phyloP scores from a whole-genome alignment of 2,797 vertebrate genomes.

The Catharus ustulatus region DNA sequence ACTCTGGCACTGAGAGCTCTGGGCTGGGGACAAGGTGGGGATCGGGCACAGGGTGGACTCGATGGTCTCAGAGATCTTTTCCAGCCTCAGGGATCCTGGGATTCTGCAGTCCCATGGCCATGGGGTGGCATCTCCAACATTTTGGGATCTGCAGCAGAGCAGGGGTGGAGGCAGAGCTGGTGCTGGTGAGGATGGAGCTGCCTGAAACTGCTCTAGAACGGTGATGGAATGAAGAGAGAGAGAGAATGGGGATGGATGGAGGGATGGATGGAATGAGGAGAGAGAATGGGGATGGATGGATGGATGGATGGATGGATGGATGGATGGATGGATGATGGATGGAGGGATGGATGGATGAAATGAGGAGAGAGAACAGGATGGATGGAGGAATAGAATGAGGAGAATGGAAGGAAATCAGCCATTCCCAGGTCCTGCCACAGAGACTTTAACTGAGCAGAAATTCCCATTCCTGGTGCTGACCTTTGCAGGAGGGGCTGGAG shows the following conservation, averaged over 20 bases:
- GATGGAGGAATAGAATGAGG: not conserved
- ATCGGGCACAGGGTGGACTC: rapidly evolving
- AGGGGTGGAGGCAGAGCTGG: not conserved
- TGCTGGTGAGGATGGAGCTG: not conserved
- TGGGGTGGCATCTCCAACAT: rapidly evolving
- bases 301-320: not conserved
- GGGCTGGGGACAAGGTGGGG: not conserved
- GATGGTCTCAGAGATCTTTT: rapidly evolving
- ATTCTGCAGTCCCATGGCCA: rapidly evolving
- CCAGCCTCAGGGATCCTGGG: not conserved
- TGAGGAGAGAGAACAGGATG: no score
- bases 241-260: not conserved
- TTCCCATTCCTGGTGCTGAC: not conserved
- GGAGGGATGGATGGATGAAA: not conserved
- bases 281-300: no score
- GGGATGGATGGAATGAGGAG: not conserved
- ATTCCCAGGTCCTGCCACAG: not conserved
- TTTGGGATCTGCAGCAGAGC: not conserved
- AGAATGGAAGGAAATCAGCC: not conserved
- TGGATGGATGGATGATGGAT: not conserved
- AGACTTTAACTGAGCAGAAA: not conserved
- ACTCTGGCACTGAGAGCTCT: not conserved
- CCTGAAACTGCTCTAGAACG: not conserved
- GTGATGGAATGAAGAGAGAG: not conserved
- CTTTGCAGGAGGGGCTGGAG: not conserved